A percentile compares a stretch with the other conserved stretches of the same genome.
phyloP scores from a whole-genome alignment of 2,113 vertebrate species.

The Bungarus multicinctus region DNA sequence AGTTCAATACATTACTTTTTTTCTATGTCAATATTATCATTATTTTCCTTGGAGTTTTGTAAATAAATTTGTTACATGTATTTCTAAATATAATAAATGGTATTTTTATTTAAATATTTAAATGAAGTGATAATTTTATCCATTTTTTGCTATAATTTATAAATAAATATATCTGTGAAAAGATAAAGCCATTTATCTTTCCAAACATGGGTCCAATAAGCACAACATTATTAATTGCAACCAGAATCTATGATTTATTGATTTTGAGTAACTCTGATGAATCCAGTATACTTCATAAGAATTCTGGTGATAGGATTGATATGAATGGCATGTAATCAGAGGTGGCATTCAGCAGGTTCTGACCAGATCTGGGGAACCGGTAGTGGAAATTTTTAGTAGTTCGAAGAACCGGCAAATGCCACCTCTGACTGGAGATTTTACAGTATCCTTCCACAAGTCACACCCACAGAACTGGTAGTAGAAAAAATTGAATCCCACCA shows the following conservation, averaged over 20 bases:
- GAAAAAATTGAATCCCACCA: too few species aligned
- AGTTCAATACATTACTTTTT: background rate
- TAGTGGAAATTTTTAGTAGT: too few species aligned
- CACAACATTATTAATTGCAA: background rate
- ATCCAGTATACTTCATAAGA: background rate
- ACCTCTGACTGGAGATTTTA: too few species aligned
- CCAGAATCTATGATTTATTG: background rate
- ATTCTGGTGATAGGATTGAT: background rate
- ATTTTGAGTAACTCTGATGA: background rate
- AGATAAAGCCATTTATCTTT: background rate
- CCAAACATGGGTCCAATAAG: background rate
- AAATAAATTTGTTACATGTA: background rate
- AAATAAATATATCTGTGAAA: background rate
- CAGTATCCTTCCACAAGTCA: too few species aligned
- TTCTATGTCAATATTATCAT: background rate
- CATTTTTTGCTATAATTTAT: background rate
- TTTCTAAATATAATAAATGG: background rate
- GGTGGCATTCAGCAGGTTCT: too few species aligned
- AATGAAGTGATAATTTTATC: background rate
- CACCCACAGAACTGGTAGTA: too few species aligned
- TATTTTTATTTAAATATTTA: background rate
- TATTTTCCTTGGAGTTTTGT: background rate
- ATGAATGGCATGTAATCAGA: background rate
- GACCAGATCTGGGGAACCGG: too few species aligned
- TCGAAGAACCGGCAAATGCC: too few species aligned